Percentiles rank a stretch among this genome's conserved stretches.
Evolutionary conservation across 2,113 vertebrate genomes (phyloP).

Genomic region (Fregetta grallaria): DNA sequence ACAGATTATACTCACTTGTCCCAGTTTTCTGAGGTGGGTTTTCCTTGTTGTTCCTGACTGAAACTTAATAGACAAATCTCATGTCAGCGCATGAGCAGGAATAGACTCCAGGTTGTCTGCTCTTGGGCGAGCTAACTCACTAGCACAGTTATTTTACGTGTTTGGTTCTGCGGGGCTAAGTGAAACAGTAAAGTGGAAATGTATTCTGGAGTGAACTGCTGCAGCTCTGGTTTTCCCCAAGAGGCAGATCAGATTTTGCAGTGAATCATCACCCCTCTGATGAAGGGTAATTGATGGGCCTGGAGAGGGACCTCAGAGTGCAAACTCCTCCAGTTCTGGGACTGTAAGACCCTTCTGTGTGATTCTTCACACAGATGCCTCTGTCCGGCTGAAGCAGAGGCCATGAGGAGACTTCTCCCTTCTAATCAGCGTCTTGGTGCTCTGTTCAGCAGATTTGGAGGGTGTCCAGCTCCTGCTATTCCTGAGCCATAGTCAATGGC

Average conservation of each 20-base stretch:
- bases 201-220: neutral
- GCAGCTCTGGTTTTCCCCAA: neutral
- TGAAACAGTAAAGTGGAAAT: neutral
- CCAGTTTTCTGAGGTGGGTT: neutral
- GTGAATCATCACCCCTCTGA: conserved; percentile 7
- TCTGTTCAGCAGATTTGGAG: conserved; percentile 29
- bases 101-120: neutral
- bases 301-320: neutral
- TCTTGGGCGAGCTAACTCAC: neutral
- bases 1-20: neutral
- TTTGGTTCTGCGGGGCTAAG: neutral
- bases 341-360: conserved; percentile 11
- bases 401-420: neutral
- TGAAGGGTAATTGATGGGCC: conserved; percentile 15
- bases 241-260: conserved; percentile 18
- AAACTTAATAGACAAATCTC: neutral
- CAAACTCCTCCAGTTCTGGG: neutral
- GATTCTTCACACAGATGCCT: conserved; percentile 30
- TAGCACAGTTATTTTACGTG: neutral
- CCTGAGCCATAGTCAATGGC: neutral
- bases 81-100: neutral
- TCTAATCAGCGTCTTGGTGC: neutral
- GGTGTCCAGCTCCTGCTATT: conserved; percentile 6
- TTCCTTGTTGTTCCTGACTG: neutral
- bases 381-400: neutral